These are phyloP conservation scores for Apis dorsata DNA, from an alignment of 1,140 invertebrate genomes.

Conservation along the genomic window DNA sequence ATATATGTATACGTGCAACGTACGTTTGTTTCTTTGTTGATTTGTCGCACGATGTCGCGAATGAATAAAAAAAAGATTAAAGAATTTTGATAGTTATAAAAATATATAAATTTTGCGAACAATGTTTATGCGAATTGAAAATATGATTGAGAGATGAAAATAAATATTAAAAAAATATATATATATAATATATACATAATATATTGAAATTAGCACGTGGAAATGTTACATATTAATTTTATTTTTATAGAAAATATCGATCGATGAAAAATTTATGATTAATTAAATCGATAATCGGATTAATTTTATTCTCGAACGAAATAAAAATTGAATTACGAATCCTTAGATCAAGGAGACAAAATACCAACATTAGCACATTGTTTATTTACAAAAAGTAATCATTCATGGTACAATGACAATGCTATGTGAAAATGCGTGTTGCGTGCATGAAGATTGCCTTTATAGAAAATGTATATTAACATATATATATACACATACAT, in stretches of 20 bases:
- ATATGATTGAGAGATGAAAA: background rate
- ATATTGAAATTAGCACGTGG: background rate
- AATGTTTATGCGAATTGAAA: background rate
- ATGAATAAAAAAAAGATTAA: background rate
- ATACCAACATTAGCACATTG: constrained; percentile 49
- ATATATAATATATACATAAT: background rate
- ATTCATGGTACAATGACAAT: constrained; percentile 59
- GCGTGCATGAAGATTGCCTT: constrained; percentile 52
- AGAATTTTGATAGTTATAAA: background rate
- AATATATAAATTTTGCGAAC: background rate
- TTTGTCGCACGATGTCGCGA: background rate
- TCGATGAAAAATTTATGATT: background rate
- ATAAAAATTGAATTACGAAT: background rate
- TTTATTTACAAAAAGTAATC: constrained; percentile 65
- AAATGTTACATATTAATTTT: background rate
- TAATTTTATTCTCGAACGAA: background rate
- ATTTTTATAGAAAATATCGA: background rate
- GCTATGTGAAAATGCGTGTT: constrained; percentile 57
- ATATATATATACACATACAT: too few relatives aligned
- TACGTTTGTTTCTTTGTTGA: background rate
- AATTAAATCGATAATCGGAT: background rate
- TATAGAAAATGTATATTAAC: constrained; percentile 54
- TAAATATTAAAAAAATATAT: background rate
- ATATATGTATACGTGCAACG: background rate
- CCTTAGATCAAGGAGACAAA: constrained; percentile 37